Conservation (phyloP, 2,888 invertebrate species). For the Digitonthophagus gazella region DNA sequence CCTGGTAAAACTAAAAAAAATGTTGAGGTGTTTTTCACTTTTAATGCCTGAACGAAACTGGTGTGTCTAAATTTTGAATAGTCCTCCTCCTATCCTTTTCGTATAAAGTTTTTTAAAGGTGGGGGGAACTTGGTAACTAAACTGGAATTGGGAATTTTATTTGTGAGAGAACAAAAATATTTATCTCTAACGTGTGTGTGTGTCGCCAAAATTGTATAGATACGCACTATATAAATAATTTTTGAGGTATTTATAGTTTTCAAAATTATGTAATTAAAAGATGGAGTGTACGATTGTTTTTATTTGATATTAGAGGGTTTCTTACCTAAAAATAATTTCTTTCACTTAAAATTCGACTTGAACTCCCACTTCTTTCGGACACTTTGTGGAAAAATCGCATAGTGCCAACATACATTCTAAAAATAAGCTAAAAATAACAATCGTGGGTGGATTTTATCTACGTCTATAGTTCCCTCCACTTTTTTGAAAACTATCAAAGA, state of each 20-base stretch:
- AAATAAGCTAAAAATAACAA: neutral
- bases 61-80: neutral
- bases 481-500: neutral
- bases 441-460: neutral
- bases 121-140: neutral
- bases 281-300: too few species aligned
- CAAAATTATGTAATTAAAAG: too few species aligned
- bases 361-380: slow-evolving; percentile 11
- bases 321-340: neutral
- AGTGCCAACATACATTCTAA: neutral
- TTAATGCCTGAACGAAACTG: neutral
- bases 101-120: neutral
- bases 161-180: too few species aligned
- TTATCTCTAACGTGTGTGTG: too few species aligned
- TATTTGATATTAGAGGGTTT: too few species aligned
- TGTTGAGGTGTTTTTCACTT: neutral
- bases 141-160: neutral
- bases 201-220: too few species aligned
- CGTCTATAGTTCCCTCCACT: neutral
- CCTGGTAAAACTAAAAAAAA: neutral
- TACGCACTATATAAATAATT: too few species aligned
- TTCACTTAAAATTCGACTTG: neutral
- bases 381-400: neutral
- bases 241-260: too few species aligned
- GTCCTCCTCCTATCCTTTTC: neutral